These are phyloP conservation scores for Myodes glareolus DNA, from an alignment of 2,113 vertebrate genomes.

Conservation along the genomic window DNA sequence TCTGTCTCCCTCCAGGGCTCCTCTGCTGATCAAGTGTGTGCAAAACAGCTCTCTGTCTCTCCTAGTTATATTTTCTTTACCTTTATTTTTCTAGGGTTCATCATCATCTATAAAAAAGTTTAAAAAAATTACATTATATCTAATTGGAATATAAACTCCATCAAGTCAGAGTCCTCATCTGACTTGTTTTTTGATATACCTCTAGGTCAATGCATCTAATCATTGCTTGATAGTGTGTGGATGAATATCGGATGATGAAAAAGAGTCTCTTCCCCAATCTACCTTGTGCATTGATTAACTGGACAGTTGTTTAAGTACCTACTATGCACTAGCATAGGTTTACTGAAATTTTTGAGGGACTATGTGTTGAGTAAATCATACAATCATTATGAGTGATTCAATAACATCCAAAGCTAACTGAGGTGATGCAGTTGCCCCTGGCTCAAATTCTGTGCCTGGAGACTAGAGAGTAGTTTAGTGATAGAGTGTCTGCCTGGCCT, in stretches of 20 bases:
- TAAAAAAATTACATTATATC: background rate
- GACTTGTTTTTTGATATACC: background rate
- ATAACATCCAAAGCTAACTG: background rate
- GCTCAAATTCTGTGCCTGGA: background rate
- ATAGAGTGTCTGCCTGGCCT: background rate
- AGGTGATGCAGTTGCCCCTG: background rate
- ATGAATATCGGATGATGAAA: background rate
- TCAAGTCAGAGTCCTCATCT: background rate
- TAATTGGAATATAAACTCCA: background rate
- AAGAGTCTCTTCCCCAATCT: background rate
- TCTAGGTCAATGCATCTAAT: background rate
- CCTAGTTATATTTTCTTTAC: background rate
- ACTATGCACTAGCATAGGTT: background rate
- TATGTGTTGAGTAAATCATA: background rate
- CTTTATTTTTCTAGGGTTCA: background rate
- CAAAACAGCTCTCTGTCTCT: rapidly evolving
- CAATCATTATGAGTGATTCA: background rate
- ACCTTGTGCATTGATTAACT: background rate
- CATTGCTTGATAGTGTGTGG: background rate
- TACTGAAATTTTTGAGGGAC: background rate
- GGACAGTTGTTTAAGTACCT: background rate
- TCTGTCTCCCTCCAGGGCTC: background rate
- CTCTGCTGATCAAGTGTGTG: background rate
- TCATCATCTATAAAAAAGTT: background rate
- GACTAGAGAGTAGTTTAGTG: background rate